Evolutionary conservation across 2,797 vertebrate species (phyloP).

Genomic region (Heteromormyrus szaboi): DNA sequence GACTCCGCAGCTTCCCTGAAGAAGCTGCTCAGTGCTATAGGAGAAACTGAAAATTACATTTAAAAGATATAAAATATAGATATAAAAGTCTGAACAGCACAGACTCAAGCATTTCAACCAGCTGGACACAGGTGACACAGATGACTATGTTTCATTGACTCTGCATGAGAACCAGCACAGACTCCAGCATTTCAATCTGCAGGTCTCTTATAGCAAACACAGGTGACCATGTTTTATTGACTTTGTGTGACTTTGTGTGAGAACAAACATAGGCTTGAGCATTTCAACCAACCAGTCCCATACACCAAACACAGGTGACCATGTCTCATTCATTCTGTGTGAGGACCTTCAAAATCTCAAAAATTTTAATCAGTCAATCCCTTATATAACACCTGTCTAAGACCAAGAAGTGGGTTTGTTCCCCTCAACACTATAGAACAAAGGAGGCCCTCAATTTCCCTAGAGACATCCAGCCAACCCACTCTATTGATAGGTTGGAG

Average conservation of each 20-base stretch:
- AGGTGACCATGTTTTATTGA: neutral
- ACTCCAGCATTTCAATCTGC: neutral
- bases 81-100: neutral
- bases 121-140: neutral
- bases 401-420: slow-evolving; percentile 24
- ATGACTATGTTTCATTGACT: neutral
- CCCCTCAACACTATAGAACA: slow-evolving; percentile 38
- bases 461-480: slow-evolving; percentile 36
- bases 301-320: neutral
- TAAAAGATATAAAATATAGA: neutral
- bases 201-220: neutral
- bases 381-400: slow-evolving; percentile 24
- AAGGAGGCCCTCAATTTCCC: slow-evolving; percentile 40
- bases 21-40: neutral
- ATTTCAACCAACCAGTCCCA: neutral
- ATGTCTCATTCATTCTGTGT: neutral
- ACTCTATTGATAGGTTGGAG: slow-evolving; percentile 39
- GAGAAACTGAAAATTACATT: neutral
- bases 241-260: neutral
- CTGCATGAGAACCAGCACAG: neutral
- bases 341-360: neutral
- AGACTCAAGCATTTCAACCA: neutral
- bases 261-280: neutral
- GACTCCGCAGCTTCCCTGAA: neutral
- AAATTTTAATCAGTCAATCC: neutral